Percentiles rank a stretch among this genome's conserved stretches.
These are phyloP conservation scores for Nudaria mundana DNA, from an alignment of 2,888 invertebrate genomes.

Conservation along the genomic window DNA sequence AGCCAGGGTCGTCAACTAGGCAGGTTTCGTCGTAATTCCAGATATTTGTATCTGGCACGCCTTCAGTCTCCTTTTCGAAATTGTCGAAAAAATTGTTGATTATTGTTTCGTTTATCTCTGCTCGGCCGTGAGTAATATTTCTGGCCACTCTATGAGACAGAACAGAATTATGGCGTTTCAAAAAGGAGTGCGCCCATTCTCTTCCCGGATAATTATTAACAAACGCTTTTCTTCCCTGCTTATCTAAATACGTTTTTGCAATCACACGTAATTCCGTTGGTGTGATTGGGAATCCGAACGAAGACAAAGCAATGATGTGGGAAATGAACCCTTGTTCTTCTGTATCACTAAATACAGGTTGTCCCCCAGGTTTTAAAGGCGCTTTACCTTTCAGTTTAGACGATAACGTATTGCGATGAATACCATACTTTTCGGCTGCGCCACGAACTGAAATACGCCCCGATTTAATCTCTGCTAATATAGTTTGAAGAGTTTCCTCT, in stretches of 20 bases:
- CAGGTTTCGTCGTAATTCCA: slow-evolving; percentile 15
- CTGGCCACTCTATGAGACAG: slow-evolving; percentile 10
- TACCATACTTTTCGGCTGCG: slow-evolving; percentile 7
- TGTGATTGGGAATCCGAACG: slow-evolving; percentile 6
- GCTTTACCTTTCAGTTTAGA: slow-evolving; percentile 7
- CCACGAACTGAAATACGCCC: slow-evolving; percentile 3
- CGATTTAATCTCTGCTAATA: slow-evolving; percentile 5
- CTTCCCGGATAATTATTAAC: slow-evolving; percentile 6
- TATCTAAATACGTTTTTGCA: slow-evolving; percentile 9
- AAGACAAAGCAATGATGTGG: slow-evolving; percentile 6
- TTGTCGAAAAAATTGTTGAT: slow-evolving; percentile 11
- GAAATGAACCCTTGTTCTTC: slow-evolving; percentile 7
- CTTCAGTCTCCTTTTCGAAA: slow-evolving; percentile 8
- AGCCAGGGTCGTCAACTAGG: slow-evolving; percentile 12
- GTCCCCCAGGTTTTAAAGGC: slow-evolving; percentile 6
- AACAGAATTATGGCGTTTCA: slow-evolving; percentile 9
- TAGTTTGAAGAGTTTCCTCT: slow-evolving; percentile 5
- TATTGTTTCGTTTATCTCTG: slow-evolving; percentile 10
- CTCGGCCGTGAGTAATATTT: slow-evolving; percentile 11
- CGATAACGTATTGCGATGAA: slow-evolving; percentile 7
- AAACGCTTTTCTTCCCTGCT: slow-evolving; percentile 5
- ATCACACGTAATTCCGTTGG: slow-evolving; percentile 5
- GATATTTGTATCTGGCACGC: slow-evolving; percentile 9
- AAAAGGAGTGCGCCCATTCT: slow-evolving; percentile 8
- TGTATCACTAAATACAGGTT: slow-evolving; percentile 7